Conservation (phyloP, 2,888 invertebrate genomes). For the Drosophila testacea region DNA sequence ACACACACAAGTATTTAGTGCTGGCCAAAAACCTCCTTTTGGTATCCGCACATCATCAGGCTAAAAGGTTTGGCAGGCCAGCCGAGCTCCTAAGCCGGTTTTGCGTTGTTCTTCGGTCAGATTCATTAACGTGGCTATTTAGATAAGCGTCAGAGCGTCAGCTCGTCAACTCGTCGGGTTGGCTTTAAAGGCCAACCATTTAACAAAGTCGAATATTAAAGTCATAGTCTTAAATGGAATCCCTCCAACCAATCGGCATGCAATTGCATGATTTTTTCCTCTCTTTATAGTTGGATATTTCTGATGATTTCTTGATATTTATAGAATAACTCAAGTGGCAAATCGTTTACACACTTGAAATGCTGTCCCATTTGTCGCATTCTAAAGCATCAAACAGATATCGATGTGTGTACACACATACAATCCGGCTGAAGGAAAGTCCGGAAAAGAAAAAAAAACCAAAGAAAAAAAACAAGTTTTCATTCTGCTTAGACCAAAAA, state of each 20-base stretch:
- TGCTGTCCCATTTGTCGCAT: conserved; percentile 74
- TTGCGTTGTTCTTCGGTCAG: conserved; percentile 72
- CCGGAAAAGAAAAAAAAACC: conserved; percentile 5
- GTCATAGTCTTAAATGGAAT: conserved; percentile 29
- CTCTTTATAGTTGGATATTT: conserved; percentile 26
- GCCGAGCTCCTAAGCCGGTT: conserved; percentile 65
- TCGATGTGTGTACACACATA: conserved; percentile 26
- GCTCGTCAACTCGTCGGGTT: conserved; percentile 10
- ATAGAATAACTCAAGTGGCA: conserved; percentile 83
- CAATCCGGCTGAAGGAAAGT: conserved; percentile 2
- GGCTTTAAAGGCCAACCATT: conserved; percentile 46
- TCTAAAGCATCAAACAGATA: conserved; percentile 59
- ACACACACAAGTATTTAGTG: conserved; percentile 69
- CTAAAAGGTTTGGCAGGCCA: conserved; percentile 70
- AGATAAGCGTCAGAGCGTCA: conserved; percentile 70
- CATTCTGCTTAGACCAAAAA: conserved; percentile 52
- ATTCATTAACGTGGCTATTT: conserved; percentile 81
- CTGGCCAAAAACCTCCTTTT: conserved; percentile 19
- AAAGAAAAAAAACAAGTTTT: conserved; percentile 7
- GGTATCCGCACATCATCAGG: conserved; percentile 38
- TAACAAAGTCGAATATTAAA: conserved; percentile 61
- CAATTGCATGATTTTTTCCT: conserved; percentile 45
- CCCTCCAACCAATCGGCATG: conserved; percentile 9
- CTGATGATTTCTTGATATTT: conserved; percentile 78
- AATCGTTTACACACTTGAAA: conserved; percentile 83